Evolutionary conservation across 2,888 invertebrate genomes (phyloP), one percentile per base, ranked within the genome.

Genomic region (Clostera curtula): DNA sequence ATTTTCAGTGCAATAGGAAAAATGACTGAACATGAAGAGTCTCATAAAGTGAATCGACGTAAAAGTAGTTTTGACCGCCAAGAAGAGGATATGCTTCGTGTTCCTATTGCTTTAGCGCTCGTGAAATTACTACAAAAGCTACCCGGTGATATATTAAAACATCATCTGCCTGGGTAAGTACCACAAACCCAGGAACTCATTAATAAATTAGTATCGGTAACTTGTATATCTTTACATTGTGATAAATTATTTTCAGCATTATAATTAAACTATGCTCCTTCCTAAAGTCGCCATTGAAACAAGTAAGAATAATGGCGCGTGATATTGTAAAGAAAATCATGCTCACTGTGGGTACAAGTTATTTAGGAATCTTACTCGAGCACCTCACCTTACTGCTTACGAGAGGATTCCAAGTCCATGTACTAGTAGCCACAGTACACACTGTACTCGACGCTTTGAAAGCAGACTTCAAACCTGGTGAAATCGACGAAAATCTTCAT

Each of bases 271-370:
- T 98, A 1, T 95, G 95, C 55, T 91, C 93, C 1, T 96, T 97
- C 63, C 73, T 98, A 31, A 95, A 94, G 65, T 97, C 97, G 0
- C 92, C 93, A 2, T 70, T 96, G 10, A 92, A 93, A 46, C 94
- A 95, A 53, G 93, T 97, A 2, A 87, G 98, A 19, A 89, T 93
- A 56, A 80, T 89, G 1, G 92, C 97, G 0, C 87, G 97, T 15
- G 94, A 96, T 63, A 96, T 95, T n/a, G 86, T 98, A n/a, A 91
- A 93, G 46, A 93, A 95, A 69, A 93, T 97, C 12, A 92, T 96
- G 89, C 57, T 89, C 0, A 88, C 93, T 0, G 85, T 99, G 5
- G 98, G 98, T 0, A 89, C 95, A 0, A 74, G 87, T 8, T 95
- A 95, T 68, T 82, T 98, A 35, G 86, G 89, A 4, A 83, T 90